A percentile compares a stretch with the other conserved stretches of the same genome.
Conservation (phyloP, 2,888 invertebrate genomes). For the Tetropium fuscum region DNA sequence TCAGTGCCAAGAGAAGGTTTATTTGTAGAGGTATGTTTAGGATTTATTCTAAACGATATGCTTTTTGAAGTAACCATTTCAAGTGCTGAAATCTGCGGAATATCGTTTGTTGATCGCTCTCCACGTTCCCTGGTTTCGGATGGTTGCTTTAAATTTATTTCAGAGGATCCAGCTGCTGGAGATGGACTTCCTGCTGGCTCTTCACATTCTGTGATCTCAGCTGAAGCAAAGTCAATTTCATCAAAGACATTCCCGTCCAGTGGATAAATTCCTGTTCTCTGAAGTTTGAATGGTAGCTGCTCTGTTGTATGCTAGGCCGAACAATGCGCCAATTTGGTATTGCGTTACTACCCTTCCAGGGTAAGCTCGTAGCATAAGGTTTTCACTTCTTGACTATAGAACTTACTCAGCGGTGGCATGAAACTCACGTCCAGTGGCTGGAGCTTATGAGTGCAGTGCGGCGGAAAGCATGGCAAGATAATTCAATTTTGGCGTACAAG, state of each 20-base stretch:
- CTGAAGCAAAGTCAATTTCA: not conserved
- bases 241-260: too few species aligned
- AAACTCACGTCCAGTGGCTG: constrained; percentile 1
- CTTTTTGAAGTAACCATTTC: not conserved
- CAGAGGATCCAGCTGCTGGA: not conserved
- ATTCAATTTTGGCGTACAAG: not conserved
- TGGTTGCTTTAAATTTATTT: not conserved
- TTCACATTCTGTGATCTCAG: not conserved
- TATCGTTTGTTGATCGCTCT: not conserved
- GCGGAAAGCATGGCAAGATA: not conserved
- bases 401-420: not conserved
- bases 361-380: not conserved
- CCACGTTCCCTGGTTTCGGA: too few species aligned
- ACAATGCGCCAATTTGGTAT: too few species aligned
- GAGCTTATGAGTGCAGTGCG: not conserved
- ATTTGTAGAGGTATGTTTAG: too few species aligned
- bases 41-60: not conserved
- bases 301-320: too few species aligned
- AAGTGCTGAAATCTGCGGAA: not conserved
- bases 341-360: not conserved
- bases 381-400: too few species aligned
- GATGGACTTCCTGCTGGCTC: not conserved
- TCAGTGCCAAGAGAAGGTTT: not conserved
- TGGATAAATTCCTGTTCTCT: too few species aligned
- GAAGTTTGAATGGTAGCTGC: too few species aligned